phyloP scores from a whole-genome alignment of 2,113 vertebrate species.

The Pyrgilauda ruficollis region DNA sequence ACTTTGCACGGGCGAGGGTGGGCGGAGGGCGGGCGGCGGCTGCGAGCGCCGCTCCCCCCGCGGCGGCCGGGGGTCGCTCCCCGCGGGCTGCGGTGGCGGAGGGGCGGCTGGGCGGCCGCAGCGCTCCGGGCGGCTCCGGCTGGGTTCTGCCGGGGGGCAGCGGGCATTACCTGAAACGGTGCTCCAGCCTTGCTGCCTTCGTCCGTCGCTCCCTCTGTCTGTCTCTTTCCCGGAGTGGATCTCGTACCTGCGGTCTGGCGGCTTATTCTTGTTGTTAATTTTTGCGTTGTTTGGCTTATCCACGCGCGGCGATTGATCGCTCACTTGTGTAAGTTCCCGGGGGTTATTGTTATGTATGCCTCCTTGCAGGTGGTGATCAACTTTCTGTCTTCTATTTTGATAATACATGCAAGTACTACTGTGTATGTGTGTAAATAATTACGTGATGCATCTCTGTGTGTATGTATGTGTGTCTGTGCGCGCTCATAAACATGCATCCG shows the following conservation, averaged over 20 bases:
- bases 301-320: constrained; percentile 35
- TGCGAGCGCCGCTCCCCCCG: constrained; percentile 6
- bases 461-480: background rate
- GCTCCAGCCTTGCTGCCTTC: background rate
- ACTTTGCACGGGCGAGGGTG: constrained; percentile 55
- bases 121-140: constrained; percentile 32
- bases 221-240: background rate
- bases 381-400: constrained; percentile 65
- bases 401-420: background rate
- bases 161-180: constrained; percentile 62
- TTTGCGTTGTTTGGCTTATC: constrained; percentile 45
- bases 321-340: constrained; percentile 68
- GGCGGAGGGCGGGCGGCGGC: background rate
- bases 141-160: background rate
- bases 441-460: background rate
- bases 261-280: background rate
- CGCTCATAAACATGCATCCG: background rate
- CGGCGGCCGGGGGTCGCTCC: constrained; percentile 16
- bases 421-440: background rate
- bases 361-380: constrained; percentile 64
- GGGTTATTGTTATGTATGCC: constrained; percentile 21
- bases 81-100: constrained; percentile 30
- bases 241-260: constrained; percentile 27
- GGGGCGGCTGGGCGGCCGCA: constrained; percentile 1
- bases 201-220: background rate